phyloP scores from a whole-genome alignment of 2,113 vertebrate genomes.

The Amphiprion ocellaris region DNA sequence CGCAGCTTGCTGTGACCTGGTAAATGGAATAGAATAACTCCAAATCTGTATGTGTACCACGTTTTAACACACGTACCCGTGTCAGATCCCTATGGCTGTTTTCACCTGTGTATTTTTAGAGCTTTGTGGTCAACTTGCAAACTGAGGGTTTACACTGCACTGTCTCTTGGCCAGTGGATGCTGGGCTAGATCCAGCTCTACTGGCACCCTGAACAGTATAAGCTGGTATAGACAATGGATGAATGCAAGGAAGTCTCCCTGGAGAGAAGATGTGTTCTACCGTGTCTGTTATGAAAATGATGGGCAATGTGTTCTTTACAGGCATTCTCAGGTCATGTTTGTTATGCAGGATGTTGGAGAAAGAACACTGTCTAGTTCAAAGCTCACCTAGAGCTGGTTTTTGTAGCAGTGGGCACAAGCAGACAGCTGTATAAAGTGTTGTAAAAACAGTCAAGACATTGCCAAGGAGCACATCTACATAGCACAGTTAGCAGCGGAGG shows the following conservation, averaged over 20 bases:
- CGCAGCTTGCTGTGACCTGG: background rate
- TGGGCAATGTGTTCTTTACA: conserved; percentile 33
- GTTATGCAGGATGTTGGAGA: background rate
- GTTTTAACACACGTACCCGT: background rate
- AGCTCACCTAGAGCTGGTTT: background rate
- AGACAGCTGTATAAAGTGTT: background rate
- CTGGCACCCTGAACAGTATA: conserved; percentile 32
- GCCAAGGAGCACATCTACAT: conserved; percentile 4
- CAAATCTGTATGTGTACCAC: background rate
- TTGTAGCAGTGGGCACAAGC: background rate
- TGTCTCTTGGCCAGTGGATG: conserved; percentile 2
- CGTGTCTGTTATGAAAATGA: conserved; percentile 24
- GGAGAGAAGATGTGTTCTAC: conserved; percentile 25
- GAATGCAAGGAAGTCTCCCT: conserved; percentile 23
- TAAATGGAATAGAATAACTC: background rate
- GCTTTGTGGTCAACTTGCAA: background rate
- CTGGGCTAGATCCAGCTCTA: conserved; percentile 23
- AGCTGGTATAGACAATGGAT: conserved; percentile 48
- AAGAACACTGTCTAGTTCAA: background rate
- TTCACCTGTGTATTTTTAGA: conserved; percentile 27
- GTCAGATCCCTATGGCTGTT: background rate
- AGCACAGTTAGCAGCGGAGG: background rate
- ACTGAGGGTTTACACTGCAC: background rate
- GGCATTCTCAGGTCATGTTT: background rate
- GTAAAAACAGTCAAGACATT: background rate